These are phyloP conservation scores for Chymomyza costata DNA, from an alignment of 1,140 invertebrate genomes.

Conservation along the genomic window DNA sequence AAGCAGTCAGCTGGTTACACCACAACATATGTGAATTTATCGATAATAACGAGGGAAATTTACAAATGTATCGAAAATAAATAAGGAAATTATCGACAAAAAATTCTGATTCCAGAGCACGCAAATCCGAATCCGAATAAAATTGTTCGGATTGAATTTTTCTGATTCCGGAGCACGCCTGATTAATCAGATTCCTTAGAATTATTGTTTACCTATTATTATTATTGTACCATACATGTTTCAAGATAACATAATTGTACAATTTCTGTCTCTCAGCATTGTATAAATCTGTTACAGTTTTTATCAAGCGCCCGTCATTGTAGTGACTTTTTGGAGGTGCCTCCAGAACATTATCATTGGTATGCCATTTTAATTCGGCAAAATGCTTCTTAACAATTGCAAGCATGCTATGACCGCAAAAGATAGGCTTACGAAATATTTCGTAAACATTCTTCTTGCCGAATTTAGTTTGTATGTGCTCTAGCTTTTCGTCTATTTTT, in stretches of 20 bases:
- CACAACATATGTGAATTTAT: no score
- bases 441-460: conserved; percentile 57
- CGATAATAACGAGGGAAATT: no score
- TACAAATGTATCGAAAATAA: no score
- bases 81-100: no score
- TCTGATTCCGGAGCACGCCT: no score
- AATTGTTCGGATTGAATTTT: no score
- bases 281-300: conserved; percentile 27
- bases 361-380: conserved; percentile 33
- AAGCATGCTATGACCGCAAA: conserved; percentile 35
- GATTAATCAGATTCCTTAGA: no score
- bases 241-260: conserved; percentile 41
- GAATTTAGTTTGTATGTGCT: conserved; percentile 40
- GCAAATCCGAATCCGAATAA: no score
- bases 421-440: conserved; percentile 44
- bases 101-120: no score
- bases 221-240: conserved; percentile 5
- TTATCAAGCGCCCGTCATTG: conserved; percentile 40
- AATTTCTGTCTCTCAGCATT: conserved; percentile 35
- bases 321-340: conserved; percentile 47
- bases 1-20: no score
- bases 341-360: conserved; percentile 43
- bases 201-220: no score
- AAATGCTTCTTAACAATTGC: conserved; percentile 45
- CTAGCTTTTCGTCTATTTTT: conserved; percentile 39